Percentiles rank a stretch among this genome's conserved stretches.
Evolutionary conservation across 2,113 vertebrate species (phyloP).

Genomic region (Percina caprodes): DNA sequence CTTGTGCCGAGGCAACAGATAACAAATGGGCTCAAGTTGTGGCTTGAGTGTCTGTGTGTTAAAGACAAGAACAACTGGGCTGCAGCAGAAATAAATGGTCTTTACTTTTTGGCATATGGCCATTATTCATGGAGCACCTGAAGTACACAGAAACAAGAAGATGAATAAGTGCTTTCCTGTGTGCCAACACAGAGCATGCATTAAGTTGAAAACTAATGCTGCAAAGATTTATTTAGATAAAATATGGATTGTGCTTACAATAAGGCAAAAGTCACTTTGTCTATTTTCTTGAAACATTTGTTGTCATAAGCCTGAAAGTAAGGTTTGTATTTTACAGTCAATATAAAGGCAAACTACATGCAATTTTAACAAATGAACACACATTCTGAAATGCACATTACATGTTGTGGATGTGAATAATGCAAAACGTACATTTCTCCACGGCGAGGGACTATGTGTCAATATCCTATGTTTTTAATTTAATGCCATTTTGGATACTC

Average conservation of each 20-base stretch:
- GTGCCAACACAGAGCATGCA: neutral
- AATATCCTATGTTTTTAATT: neutral
- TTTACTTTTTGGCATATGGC: slow-evolving; percentile 48
- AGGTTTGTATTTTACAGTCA: neutral
- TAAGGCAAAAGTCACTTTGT: neutral
- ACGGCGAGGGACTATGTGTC: neutral
- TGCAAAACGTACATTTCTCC: neutral
- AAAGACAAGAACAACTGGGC: slow-evolving; percentile 81
- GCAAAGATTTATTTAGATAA: neutral
- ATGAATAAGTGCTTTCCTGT: slow-evolving; percentile 4
- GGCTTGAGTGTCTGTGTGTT: slow-evolving; percentile 74
- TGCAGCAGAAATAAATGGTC: slow-evolving; percentile 58
- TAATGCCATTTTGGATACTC: neutral
- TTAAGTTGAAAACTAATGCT: neutral
- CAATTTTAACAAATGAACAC: neutral
- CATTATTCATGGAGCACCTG: slow-evolving; percentile 33
- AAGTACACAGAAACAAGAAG: slow-evolving; percentile 20
- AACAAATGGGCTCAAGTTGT: slow-evolving; percentile 82
- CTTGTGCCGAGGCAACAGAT: slow-evolving; percentile 80
- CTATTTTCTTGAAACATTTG: neutral
- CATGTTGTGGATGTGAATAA: neutral
- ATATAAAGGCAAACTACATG: neutral
- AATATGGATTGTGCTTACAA: neutral
- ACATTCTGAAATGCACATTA: neutral
- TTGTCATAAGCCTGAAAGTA: neutral